phyloP scores from a whole-genome alignment of 1,140 invertebrate species.

The Cherax quadricarinatus region DNA sequence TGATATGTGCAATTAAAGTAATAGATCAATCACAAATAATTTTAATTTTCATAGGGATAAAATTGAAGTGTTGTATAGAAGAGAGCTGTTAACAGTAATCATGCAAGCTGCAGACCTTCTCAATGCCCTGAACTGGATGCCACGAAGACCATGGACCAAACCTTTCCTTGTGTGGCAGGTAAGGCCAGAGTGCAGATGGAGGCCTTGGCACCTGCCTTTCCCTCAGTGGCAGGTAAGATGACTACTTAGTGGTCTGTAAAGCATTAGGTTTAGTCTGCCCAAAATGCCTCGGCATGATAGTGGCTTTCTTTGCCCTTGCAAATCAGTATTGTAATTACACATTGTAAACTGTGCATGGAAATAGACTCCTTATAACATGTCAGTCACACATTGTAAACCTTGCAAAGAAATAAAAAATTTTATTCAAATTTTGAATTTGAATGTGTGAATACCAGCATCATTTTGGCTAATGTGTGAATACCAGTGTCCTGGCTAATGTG shows the following conservation, averaged over 20 bases:
- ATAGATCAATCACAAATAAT: too few relatives aligned
- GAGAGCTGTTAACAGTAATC: constrained; percentile 52
- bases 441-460: background rate
- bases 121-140: constrained; percentile 53
- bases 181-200: constrained; percentile 44
- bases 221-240: constrained; percentile 37
- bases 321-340: too few relatives aligned
- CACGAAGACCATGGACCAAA: constrained; percentile 35
- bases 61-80: background rate
- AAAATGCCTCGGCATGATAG: too few relatives aligned
- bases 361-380: too few relatives aligned
- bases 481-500: background rate
- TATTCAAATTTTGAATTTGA: background rate
- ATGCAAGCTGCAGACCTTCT: constrained; percentile 54
- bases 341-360: too few relatives aligned
- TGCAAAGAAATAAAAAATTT: background rate
- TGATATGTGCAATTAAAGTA: too few relatives aligned
- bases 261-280: too few relatives aligned
- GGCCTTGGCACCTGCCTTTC: constrained; percentile 53
- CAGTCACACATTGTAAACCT: too few relatives aligned
- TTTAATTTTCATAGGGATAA: background rate
- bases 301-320: too few relatives aligned
- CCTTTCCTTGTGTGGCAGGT: constrained; percentile 51
- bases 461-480: background rate
- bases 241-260: background rate